Conservation (phyloP, 30 jellyfish, hydroid and myxozoan species). For the Hydra vulgaris region DNA sequence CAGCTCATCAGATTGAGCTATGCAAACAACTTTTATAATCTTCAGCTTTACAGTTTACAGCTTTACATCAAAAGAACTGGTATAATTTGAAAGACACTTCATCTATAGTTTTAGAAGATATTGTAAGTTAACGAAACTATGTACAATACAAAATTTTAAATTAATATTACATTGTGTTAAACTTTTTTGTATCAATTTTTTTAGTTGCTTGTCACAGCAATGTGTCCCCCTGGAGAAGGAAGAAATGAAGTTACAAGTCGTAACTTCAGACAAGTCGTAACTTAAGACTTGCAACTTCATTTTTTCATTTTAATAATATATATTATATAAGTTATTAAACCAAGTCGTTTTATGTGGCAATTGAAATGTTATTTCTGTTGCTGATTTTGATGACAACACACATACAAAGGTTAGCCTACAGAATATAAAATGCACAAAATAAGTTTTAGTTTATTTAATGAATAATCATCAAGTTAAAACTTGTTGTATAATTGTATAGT, state of each 20-base stretch:
- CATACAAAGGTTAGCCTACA: conserved; percentile 73
- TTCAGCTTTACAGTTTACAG: background rate
- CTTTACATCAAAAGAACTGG: conserved; percentile 86
- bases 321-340: too few species aligned
- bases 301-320: too few species aligned
- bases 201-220: conserved; percentile 90
- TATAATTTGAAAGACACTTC: conserved; percentile 92
- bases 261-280: conserved; percentile 74
- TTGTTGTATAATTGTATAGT: too few species aligned
- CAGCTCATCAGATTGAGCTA: too few species aligned
- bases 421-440: conserved; percentile 84
- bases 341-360: too few species aligned
- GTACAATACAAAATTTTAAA: too few species aligned
- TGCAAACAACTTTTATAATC: too few species aligned
- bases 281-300: too few species aligned
- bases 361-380: conserved; percentile 79
- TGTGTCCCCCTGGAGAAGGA: conserved; percentile 99
- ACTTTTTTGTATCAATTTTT: too few species aligned
- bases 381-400: conserved; percentile 88
- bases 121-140: conserved; percentile 40
- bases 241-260: conserved; percentile 85
- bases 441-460: conserved; percentile 75
- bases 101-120: conserved; percentile 73
- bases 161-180: too few species aligned
- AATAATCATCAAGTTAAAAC: conserved; percentile 69